Conservation (phyloP, 1,140 invertebrate genomes). For the Pogonognathellus flavescens region DNA sequence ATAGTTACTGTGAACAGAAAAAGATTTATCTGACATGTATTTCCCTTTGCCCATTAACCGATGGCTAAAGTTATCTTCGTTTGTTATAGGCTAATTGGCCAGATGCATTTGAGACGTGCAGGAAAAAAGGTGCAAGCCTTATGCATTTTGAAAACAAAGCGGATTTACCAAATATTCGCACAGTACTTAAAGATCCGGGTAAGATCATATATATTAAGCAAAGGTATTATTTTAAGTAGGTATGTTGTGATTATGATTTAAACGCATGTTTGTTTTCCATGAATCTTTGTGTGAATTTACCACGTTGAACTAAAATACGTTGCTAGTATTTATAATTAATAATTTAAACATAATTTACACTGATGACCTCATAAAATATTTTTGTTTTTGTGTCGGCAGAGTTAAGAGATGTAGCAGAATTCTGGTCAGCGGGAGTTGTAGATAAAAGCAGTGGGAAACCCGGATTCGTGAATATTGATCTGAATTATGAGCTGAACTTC, state of each 20-base stretch:
- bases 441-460: background rate
- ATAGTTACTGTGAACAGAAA: no score
- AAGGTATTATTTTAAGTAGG: no score
- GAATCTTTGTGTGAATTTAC: no score
- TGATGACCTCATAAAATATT: background rate
- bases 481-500: constrained; percentile 17
- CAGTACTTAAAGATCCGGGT: background rate
- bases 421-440: constrained; percentile 37
- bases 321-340: no score
- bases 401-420: background rate
- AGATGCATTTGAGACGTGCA: constrained; percentile 42
- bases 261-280: no score
- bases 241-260: no score
- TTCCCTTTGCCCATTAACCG: no score
- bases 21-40: no score
- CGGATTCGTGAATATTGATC: constrained; percentile 1
- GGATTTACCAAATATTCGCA: background rate
- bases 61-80: background rate
- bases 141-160: background rate
- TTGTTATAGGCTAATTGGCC: constrained; percentile 36
- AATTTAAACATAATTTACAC: no score
- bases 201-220: no score
- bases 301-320: no score
- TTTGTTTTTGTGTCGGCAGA: background rate
- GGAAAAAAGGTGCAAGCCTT: constrained; percentile 29